Base-by-base conservation (phyloP, 2,113 vertebrate genomes). In the Oncorhynchus kisutch region DNA sequence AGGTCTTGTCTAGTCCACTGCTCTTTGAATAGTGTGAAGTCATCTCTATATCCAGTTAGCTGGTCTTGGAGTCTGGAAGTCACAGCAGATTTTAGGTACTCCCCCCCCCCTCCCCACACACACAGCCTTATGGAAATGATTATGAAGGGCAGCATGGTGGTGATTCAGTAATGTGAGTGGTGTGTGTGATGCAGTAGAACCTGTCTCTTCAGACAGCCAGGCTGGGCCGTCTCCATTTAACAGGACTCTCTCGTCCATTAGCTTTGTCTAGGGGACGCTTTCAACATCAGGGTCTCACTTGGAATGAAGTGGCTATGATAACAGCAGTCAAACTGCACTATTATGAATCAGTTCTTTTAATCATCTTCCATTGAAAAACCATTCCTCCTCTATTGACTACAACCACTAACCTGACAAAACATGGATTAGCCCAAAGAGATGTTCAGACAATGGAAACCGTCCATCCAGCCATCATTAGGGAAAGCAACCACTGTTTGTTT, bases 401-500 rank as follows among this genome's bases (percentile, higher is more conserved):
- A 86, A 80, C 78, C 60, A 77, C 79, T 72, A 84, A 74, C 76
- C 74, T 82, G 86, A 91, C 89, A 91, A 90, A 70, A 84, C 86
- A 90, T 79, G 83, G 86, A 88, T 90, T 90, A 92, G 51, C 89
- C 88, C 87, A 73, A 65, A 89, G 88, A 91, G 88, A 91, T 90
- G 90, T 87, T 88, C 79, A 81, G 59, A 82, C 84, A 90, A 91
- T 90, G 78, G 82, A 90, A 89, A 86, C 76, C 49, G 14, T 54
- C 51, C 51, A 54, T 54, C 51, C 51, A 88, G 89, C 89, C 89
- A 88, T 89, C 87, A 85, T 91, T 91, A 88, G 87, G 73, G 87
- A 81, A 81, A 87, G 88, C 88, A 91, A 91, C 88, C 89, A 91
- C 86, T 91, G 92, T 91, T 89, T 90, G 82, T 91, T 91, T 91